Evolutionary conservation across 2,888 invertebrate genomes (phyloP), one percentile per base, ranked within the genome.

Genomic region (Gerosis bhagava): DNA sequence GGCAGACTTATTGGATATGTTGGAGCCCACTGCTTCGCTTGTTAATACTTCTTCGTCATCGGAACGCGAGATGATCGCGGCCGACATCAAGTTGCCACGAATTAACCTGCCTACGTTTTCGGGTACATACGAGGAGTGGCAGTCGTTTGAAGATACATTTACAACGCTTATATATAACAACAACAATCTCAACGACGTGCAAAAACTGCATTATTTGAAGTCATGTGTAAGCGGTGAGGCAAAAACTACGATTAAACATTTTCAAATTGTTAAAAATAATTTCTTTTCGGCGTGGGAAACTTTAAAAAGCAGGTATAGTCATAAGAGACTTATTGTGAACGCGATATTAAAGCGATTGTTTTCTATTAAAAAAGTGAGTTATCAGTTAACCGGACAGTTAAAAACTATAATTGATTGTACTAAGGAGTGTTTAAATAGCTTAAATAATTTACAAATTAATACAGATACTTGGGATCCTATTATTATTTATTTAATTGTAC

Each of bases 141-240:
- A 51, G 16, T 45, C 54, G 0, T 59, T 57, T 24, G 22, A 56
- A 16, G 61, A 59, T 35, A 47, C 54, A 36, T 56, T 57, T 42
- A 1, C 12, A 5, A 53, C 56, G 2, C 17, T 58, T 19, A 53
- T 58, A 5, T 50, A 58, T 25, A 45, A 45, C 4, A 57, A 57
- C 15, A 17, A 32, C 13, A 36, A 3, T 32, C 21, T 55, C 5
- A 34, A 29, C n/a, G 13, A 34, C 1, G 54, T 57, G 3, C 54
- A 57, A 42, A 60, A 54, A 29, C 15, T 56, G 7, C 55, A 58
- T 24, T 58, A 58, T 28, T 26, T 59, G 28, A 60, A 58, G 12
- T 46, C 51, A 8, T 46, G 48, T 44, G 37, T 59, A 12, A 26
- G 41, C 0, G 54, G 58, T 5, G 58, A 59, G 31, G 31, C 37